Evolutionary conservation across 2,888 invertebrate species (phyloP).

Genomic region (Ormyrus labotus): DNA sequence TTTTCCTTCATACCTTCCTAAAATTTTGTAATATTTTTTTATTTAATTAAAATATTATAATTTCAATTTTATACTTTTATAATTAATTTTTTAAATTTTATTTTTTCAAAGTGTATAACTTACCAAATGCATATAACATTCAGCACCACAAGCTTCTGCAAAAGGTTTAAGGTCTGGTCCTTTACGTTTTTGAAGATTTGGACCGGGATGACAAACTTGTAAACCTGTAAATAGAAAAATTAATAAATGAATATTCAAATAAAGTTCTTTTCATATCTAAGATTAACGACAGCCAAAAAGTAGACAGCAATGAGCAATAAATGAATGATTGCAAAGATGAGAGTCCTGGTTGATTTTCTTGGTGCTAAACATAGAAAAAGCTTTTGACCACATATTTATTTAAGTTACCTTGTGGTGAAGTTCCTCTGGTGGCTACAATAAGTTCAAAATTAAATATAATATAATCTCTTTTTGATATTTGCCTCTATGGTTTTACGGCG

Average conservation of each 20-base stretch:
- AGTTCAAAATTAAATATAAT: conserved; percentile 68
- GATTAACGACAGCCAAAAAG: conserved; percentile 42
- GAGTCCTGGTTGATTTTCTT: conserved; percentile 65
- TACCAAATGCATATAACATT: conserved; percentile 93
- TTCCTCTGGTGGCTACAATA: conserved; percentile 71
- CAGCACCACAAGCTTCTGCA: conserved; percentile 89
- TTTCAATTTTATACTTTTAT: conserved; percentile 2
- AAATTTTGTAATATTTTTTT: not conserved
- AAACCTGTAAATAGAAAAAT: conserved; percentile 79
- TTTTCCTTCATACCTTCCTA: conserved; percentile 92
- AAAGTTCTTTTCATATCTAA: conserved; percentile 4
- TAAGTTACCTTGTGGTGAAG: conserved; percentile 71
- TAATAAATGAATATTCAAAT: not conserved
- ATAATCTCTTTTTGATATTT: no score
- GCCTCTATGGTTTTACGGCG: no score
- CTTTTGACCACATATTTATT: conserved; percentile 62
- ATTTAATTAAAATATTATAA: not conserved
- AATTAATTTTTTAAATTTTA: conserved; percentile 6
- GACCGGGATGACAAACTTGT: conserved; percentile 93
- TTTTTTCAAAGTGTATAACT: conserved; percentile 63
- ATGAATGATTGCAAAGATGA: conserved; percentile 65
- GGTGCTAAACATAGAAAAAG: conserved; percentile 67
- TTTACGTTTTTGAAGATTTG: conserved; percentile 90
- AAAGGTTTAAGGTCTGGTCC: conserved; percentile 93
- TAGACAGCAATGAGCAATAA: conserved; percentile 63